A percentile compares a stretch with the other conserved stretches of the same genome.
Evolutionary conservation across 2,797 vertebrate genomes (phyloP).

Genomic region (Lepus townsendii): DNA sequence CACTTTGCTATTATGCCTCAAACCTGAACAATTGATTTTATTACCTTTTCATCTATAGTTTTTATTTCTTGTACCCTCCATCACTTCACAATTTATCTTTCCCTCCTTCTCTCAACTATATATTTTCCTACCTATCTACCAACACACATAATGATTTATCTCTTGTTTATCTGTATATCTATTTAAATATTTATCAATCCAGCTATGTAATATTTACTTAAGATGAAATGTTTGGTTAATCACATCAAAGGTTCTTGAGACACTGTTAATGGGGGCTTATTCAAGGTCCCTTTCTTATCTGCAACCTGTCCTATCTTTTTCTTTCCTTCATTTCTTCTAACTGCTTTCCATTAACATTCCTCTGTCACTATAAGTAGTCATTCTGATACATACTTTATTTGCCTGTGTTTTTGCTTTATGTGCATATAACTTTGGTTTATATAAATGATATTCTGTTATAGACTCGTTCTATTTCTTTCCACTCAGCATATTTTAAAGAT

Average conservation of each 20-base stretch:
- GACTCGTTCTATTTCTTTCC: background rate
- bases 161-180: background rate
- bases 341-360: background rate
- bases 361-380: background rate
- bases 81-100: background rate
- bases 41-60: background rate
- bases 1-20: background rate
- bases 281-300: background rate
- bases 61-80: background rate
- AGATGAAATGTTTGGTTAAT: background rate
- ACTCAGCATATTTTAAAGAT: background rate
- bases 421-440: background rate
- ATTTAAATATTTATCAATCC: background rate
- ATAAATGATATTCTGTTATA: background rate
- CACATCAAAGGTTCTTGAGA: background rate
- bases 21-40: background rate
- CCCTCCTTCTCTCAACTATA: background rate
- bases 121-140: background rate
- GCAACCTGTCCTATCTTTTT: background rate
- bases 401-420: background rate
- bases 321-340: background rate
- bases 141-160: background rate
- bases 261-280: background rate
- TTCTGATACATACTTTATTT: background rate
- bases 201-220: background rate